phyloP scores from a whole-genome alignment of 2,888 invertebrate genomes.

The Heliconius charithonia region DNA sequence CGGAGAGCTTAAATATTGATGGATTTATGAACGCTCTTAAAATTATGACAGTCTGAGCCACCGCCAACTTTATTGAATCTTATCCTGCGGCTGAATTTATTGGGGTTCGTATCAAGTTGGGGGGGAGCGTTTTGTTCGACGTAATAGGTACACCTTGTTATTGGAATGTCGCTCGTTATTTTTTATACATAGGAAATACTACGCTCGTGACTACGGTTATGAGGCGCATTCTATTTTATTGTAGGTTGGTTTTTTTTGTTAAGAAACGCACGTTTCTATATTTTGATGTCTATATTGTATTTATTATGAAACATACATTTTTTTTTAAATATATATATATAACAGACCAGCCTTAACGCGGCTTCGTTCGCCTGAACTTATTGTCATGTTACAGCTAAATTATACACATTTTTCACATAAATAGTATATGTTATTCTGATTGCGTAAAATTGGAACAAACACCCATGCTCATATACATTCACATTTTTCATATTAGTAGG shows the following conservation, averaged over 20 bases:
- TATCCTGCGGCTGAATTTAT: conserved; percentile 74
- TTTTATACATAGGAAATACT: conserved; percentile 41
- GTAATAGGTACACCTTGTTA: conserved; percentile 48
- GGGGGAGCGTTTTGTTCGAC: conserved; percentile 62
- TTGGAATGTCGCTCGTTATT: conserved; percentile 45
- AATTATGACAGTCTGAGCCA: conserved; percentile 76
- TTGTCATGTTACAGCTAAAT: too few species aligned
- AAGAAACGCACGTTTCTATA: not conserved
- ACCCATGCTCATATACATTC: too few species aligned
- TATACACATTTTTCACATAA: too few species aligned
- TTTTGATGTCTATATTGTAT: not conserved
- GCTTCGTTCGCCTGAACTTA: too few species aligned
- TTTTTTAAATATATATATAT: not conserved
- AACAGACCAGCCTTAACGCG: not conserved
- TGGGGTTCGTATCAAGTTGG: conserved; percentile 66
- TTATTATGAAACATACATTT: not conserved
- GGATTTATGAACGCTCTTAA: conserved; percentile 81
- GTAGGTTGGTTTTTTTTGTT: not conserved
- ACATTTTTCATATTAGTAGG: too few species aligned
- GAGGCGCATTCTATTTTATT: conserved; percentile 33
- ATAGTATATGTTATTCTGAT: too few species aligned
- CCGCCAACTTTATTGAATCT: conserved; percentile 77
- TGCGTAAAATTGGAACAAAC: too few species aligned
- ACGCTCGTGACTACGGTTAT: conserved; percentile 30
- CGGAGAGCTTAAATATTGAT: conserved; percentile 80